These are phyloP conservation scores for Druceiella hillmani DNA, from an alignment of 2,888 invertebrate genomes.

Conservation along the genomic window DNA sequence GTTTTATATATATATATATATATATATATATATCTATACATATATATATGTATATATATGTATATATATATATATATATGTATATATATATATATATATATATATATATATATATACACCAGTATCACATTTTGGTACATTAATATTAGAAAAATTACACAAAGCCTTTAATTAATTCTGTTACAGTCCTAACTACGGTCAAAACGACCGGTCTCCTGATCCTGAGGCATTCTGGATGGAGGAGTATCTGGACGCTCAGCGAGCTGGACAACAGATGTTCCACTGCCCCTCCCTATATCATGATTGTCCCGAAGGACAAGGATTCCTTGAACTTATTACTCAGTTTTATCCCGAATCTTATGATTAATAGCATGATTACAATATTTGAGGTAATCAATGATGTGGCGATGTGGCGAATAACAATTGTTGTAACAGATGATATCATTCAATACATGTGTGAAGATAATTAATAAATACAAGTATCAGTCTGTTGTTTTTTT, in stretches of 20 bases:
- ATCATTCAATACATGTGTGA: too few species aligned
- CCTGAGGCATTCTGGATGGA: slow-evolving; percentile 34
- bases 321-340: slow-evolving; percentile 57
- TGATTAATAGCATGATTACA: too few species aligned
- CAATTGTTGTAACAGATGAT: too few species aligned
- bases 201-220: slow-evolving; percentile 37
- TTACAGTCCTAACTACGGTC: slow-evolving; percentile 55
- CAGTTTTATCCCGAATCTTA: too few species aligned
- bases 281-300: slow-evolving; percentile 58
- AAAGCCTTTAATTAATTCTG: slow-evolving; percentile 5
- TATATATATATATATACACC: not conserved
- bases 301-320: slow-evolving; percentile 56
- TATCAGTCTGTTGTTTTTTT: too few species aligned
- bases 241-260: slow-evolving; percentile 56
- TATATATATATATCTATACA: not conserved
- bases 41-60: not conserved
- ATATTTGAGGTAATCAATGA: too few species aligned
- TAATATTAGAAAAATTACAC: not conserved
- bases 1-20: not conserved
- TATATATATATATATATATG: not conserved
- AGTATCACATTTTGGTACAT: not conserved
- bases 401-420: too few species aligned
- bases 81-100: slow-evolving; percentile 1
- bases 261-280: slow-evolving; percentile 57
- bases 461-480: too few species aligned